Base-by-base conservation (phyloP, 2,797 vertebrate species). In the Eospalax fontanierii region DNA sequence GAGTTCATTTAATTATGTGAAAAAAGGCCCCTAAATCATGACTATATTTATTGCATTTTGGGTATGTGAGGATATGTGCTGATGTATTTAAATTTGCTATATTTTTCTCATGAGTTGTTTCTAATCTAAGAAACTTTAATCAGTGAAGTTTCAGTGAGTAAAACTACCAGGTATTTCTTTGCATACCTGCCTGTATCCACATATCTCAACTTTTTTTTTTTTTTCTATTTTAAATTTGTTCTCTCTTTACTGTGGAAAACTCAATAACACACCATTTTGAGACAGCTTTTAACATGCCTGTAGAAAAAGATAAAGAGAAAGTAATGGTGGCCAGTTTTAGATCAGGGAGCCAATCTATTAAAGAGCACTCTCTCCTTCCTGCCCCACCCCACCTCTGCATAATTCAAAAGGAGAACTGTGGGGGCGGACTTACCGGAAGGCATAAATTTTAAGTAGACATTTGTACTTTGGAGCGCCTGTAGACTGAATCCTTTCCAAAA, bases 81-180 rank as follows among this genome's bases (percentile, higher is more conserved):
- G 63, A 68, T 59, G 22, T 92, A 57, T 85, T 73, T 87, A 70
- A 95, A 61, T 28, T 59, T 38, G 38, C 81, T 40, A 91, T 35
- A 68, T 65, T 76, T 78, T 28, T 86, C 91, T 88, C 61, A 33
- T 46, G 91, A 24, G 65, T 91, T 26, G 15, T 89, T 97, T 94
- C 50, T 61, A 80, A 76, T 46, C 78, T 40, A 40, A 59, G 87
- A 87, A 76, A 11, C 66, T 66, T 87, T 66, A 68, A 75, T 87
- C 85, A 43, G 75, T 92, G 74, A 94, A 75, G 9, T 46, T 54
- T 75, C 59, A 66, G 74, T 87, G 4, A 70, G 10, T 84, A 80
- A 81, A 50, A 6, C 11, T 59, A 2, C 33, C 80, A 68, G 26
- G 43, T 50, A 33, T 2, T 93, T 79, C 11, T 75, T 78, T 30